phyloP scores from a whole-genome alignment of 2,888 invertebrate species.

The Periphyllus acericola region DNA sequence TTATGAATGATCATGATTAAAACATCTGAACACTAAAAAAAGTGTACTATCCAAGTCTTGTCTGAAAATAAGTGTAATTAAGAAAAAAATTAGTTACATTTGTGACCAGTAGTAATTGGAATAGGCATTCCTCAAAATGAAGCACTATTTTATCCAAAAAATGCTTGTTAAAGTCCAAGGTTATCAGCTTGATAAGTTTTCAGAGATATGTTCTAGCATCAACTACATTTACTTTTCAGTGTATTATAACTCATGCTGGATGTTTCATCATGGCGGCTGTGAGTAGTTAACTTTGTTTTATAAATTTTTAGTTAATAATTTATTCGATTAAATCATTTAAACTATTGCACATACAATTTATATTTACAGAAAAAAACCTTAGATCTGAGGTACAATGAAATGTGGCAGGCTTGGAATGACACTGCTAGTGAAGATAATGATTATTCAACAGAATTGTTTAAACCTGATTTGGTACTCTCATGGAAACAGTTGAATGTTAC shows the following conservation, averaged over 20 bases:
- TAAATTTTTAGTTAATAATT: neutral
- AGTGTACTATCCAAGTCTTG: no score
- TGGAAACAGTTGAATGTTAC: conserved; percentile 54
- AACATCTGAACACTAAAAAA: no score
- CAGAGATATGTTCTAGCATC: neutral
- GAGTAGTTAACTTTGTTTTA: neutral
- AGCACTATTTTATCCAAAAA: neutral
- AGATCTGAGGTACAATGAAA: conserved; percentile 54
- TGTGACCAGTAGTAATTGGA: no score
- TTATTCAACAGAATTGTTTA: neutral
- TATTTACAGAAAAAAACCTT: conserved; percentile 12
- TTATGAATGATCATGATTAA: no score
- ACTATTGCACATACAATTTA: neutral
- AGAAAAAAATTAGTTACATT: no score
- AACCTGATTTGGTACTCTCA: conserved; percentile 38
- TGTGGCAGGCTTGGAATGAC: conserved; percentile 47
- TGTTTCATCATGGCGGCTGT: neutral
- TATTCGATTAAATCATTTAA: neutral
- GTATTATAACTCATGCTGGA: neutral
- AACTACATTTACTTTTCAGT: neutral
- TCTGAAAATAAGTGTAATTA: no score
- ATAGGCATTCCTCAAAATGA: neutral
- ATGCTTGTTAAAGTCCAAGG: conserved; percentile 9
- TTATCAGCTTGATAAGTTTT: conserved; percentile 1
- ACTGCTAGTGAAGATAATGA: neutral